phyloP scores from a whole-genome alignment of 2,888 invertebrate genomes.

The Graphium colonna region DNA sequence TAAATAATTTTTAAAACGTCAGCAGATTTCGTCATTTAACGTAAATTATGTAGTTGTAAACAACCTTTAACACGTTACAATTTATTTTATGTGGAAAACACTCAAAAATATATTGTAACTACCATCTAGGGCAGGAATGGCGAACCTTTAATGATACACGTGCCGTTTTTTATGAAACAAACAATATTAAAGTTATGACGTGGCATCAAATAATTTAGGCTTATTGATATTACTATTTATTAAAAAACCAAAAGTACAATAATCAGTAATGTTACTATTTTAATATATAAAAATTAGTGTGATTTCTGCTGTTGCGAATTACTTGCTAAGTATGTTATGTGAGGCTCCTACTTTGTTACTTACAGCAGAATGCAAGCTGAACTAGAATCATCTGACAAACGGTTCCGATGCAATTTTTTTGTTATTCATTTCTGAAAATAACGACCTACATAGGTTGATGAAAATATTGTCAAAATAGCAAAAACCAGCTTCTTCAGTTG shows the following conservation, averaged over 20 bases:
- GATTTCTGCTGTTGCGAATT: slow-evolving; percentile 16
- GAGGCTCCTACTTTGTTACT: slow-evolving; percentile 27
- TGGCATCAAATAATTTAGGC: slow-evolving; percentile 26
- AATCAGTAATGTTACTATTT: slow-evolving; percentile 2
- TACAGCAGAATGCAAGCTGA: slow-evolving; percentile 36
- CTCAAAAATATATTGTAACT: too few relatives aligned
- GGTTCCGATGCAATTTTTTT: slow-evolving; percentile 31
- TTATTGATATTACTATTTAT: too few relatives aligned
- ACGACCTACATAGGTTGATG: slow-evolving; percentile 29
- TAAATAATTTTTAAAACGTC: too few relatives aligned
- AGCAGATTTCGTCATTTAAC: too few relatives aligned
- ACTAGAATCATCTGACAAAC: slow-evolving; percentile 31
- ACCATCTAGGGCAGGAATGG: too few relatives aligned
- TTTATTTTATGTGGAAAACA: too few relatives aligned
- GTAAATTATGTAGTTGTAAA: too few relatives aligned
- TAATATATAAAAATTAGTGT: slow-evolving; percentile 8
- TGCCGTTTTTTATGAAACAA: slow-evolving; percentile 23
- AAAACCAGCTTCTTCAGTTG: slow-evolving; percentile 11
- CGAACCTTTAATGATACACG: slow-evolving; percentile 22
- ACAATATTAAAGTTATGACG: slow-evolving; percentile 21
- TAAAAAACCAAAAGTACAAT: too few relatives aligned
- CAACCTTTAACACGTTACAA: too few relatives aligned
- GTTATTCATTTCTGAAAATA: slow-evolving; percentile 33
- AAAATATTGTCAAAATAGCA: slow-evolving; percentile 10
- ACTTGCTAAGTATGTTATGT: slow-evolving; percentile 13